These are phyloP conservation scores for Nothobranchius kuhntae DNA, from an alignment of 2,113 vertebrate species.

Conservation along the genomic window DNA sequence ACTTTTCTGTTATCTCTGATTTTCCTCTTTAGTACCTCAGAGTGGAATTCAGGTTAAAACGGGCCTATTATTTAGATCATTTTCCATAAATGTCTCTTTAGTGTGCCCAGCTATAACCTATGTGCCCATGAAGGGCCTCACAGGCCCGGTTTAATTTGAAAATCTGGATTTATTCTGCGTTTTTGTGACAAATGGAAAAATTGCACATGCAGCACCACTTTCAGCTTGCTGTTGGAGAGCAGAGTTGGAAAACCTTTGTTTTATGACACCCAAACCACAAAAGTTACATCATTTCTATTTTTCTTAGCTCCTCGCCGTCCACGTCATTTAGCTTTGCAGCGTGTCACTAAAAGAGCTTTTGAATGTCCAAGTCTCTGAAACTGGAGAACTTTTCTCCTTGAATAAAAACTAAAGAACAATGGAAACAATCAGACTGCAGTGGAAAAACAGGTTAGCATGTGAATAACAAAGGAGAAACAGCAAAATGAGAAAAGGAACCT, in stretches of 20 bases:
- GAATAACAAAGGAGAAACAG: slow-evolving; percentile 5
- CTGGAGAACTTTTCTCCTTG: too few species aligned
- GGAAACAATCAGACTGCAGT: slow-evolving; percentile 10
- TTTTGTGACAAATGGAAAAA: slow-evolving; percentile 56
- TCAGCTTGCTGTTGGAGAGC: slow-evolving; percentile 20
- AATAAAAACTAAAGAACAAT: slow-evolving; percentile 1
- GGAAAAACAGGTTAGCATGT: background rate
- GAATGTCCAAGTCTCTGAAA: background rate
- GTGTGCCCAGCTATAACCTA: slow-evolving; percentile 22
- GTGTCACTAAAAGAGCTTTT: slow-evolving; percentile 5
- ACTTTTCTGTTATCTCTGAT: slow-evolving; percentile 25
- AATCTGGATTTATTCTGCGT: slow-evolving; percentile 21
- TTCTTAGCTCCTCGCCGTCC: slow-evolving; percentile 16
- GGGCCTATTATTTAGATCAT: slow-evolving; percentile 41
- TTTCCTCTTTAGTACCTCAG: slow-evolving; percentile 19
- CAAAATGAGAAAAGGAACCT: background rate
- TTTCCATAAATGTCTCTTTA: slow-evolving; percentile 33
- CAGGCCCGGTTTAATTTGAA: slow-evolving; percentile 24
- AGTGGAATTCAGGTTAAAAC: slow-evolving; percentile 21
- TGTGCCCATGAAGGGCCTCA: slow-evolving; percentile 35
- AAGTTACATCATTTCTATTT: slow-evolving; percentile 27
- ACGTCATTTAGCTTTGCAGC: slow-evolving; percentile 6
- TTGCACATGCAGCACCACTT: slow-evolving; percentile 41
- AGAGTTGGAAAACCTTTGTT: slow-evolving; percentile 44
- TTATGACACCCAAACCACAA: slow-evolving; percentile 41